phyloP scores from a whole-genome alignment of 2,113 vertebrate genomes.

The Vidua macroura region DNA sequence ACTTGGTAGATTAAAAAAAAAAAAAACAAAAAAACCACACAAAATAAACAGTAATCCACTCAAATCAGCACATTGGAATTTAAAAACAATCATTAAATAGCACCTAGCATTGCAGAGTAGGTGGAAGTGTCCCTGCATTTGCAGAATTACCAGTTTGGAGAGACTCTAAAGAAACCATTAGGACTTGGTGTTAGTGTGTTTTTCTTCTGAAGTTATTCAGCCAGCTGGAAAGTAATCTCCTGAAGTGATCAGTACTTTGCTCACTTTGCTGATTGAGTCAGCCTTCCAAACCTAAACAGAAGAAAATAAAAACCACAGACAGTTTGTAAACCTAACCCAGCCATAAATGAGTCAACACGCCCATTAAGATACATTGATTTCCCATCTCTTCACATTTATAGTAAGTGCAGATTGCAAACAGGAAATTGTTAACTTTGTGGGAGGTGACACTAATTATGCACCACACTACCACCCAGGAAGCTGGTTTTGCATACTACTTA shows the following conservation, averaged over 20 bases:
- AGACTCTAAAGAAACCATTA: neutral
- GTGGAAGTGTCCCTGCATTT: neutral
- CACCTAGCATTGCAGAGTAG: neutral
- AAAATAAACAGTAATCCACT: neutral
- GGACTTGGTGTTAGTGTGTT: neutral
- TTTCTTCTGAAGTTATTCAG: neutral
- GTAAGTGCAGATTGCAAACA: neutral
- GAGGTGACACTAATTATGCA: neutral
- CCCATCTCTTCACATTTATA: neutral
- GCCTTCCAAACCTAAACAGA: neutral
- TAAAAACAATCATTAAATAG: neutral
- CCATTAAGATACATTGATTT: conserved; percentile 9
- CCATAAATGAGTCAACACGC: neutral
- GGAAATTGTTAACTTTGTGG: neutral
- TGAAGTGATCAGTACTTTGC: neutral
- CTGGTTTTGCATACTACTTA: neutral
- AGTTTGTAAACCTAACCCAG: neutral
- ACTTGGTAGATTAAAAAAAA: neutral
- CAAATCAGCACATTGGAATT: neutral
- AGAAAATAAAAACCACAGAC: neutral
- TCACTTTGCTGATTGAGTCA: conserved; percentile 5
- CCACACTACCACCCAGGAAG: neutral
- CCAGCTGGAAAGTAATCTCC: neutral
- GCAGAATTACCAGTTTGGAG: neutral
- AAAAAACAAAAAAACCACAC: fast-evolving